Percentiles rank a stretch among this genome's conserved stretches.
Evolutionary conservation across 2,797 vertebrate genomes (phyloP).

Genomic region (Sebastes aleutianus): DNA sequence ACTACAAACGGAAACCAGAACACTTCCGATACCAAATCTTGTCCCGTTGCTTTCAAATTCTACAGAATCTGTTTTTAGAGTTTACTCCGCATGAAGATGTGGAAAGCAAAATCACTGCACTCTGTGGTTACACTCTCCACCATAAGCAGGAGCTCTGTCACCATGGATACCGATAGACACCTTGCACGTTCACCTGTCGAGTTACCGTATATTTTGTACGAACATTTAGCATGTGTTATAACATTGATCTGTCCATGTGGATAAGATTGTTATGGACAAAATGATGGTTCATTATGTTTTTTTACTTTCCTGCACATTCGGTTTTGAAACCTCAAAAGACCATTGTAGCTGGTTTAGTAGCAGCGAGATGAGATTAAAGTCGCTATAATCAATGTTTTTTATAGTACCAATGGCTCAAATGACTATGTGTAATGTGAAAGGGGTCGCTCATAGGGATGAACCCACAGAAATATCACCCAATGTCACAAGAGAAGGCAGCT

Average conservation of each 20-base stretch:
- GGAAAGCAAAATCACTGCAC: neutral
- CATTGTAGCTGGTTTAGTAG: neutral
- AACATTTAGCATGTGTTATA: neutral
- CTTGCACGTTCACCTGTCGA: neutral
- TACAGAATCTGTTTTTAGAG: too few relatives aligned
- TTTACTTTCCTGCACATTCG: neutral
- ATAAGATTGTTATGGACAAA: neutral
- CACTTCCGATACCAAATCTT: too few relatives aligned
- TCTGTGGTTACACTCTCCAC: neutral
- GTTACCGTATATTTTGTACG: neutral
- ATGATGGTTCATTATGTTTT: neutral
- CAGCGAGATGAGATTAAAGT: neutral
- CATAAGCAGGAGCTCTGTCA: neutral
- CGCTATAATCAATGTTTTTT: too few relatives aligned
- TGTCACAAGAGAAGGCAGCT: too few relatives aligned
- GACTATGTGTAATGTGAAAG: too few relatives aligned
- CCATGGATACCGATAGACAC: neutral
- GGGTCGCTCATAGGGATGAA: too few relatives aligned
- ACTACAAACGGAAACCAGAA: too few relatives aligned
- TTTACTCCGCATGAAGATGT: too few relatives aligned
- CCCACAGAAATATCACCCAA: too few relatives aligned
- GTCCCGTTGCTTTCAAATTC: too few relatives aligned
- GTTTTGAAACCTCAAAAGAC: neutral
- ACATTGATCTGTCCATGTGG: neutral
- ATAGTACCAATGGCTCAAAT: too few relatives aligned